Evolutionary conservation across 1,140 invertebrate species (phyloP).

Genomic region (Sesamia nonagrioides): DNA sequence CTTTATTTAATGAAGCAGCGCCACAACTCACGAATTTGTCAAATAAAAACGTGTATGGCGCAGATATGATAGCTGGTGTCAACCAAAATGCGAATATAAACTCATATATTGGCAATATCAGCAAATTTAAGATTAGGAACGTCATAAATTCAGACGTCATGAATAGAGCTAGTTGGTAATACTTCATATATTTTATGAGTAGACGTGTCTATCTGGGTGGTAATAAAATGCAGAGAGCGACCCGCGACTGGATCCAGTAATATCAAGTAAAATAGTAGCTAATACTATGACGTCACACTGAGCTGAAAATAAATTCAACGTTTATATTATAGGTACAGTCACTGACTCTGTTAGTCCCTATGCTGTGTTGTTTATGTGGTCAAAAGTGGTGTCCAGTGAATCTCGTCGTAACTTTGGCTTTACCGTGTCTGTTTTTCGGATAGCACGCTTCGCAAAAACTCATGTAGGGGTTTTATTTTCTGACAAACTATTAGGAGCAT

Average conservation of each 20-base stretch:
- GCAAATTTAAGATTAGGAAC: constrained; percentile 46
- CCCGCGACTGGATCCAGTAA: constrained; percentile 39
- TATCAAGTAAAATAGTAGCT: constrained; percentile 49
- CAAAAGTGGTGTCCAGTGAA: constrained; percentile 20
- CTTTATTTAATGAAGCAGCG: constrained; percentile 40
- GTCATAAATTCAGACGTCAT: constrained; percentile 40
- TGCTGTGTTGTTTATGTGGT: neutral
- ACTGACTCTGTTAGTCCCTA: neutral
- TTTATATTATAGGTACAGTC: constrained; percentile 36
- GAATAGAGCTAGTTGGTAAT: constrained; percentile 45
- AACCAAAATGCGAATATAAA: constrained; percentile 10
- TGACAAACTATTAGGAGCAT: neutral
- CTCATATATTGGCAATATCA: constrained; percentile 44
- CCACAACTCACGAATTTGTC: constrained; percentile 30
- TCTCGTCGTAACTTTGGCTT: constrained; percentile 8
- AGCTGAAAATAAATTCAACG: constrained; percentile 31
- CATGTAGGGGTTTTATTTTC: neutral
- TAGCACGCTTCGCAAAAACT: neutral
- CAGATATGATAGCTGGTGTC: neutral
- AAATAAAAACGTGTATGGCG: neutral
- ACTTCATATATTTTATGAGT: constrained; percentile 54
- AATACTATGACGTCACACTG: constrained; percentile 38
- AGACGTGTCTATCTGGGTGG: constrained; percentile 48
- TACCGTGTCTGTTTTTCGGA: neutral
- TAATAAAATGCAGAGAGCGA: constrained; percentile 54